A percentile compares a stretch with the other conserved stretches of the same genome.
Evolutionary conservation across 2,113 vertebrate species (phyloP).

Genomic region (Menidia beryllina): DNA sequence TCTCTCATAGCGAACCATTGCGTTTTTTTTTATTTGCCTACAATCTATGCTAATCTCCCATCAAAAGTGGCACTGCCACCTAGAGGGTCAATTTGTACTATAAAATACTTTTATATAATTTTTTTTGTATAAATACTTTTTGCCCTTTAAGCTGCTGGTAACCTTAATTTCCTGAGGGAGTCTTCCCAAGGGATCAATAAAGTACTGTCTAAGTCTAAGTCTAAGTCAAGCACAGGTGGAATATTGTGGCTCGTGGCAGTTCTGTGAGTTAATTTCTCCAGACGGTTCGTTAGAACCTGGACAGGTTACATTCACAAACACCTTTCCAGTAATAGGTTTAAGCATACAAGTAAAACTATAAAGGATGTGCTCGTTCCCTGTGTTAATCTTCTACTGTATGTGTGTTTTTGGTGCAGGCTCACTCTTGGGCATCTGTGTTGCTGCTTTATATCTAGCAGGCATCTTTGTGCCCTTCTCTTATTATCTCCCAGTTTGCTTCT

Average conservation of each 20-base stretch:
- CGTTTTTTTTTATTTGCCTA: too few relatives aligned
- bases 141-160: too few relatives aligned
- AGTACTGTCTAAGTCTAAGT: too few relatives aligned
- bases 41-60: too few relatives aligned
- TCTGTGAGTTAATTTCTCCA: conserved; percentile 67
- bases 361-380: conserved; percentile 12
- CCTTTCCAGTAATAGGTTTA: conserved; percentile 25
- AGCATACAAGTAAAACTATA: conserved; percentile 14
- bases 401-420: conserved; percentile 18
- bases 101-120: too few relatives aligned
- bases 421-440: not conserved
- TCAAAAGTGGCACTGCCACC: too few relatives aligned
- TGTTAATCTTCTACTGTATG: conserved; percentile 23
- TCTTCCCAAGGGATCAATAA: too few relatives aligned
- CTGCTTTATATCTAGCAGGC: conserved; percentile 46
- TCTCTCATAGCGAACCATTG: too few relatives aligned
- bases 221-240: conserved; percentile 63
- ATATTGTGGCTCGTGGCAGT: conserved; percentile 54
- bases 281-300: conserved; percentile 73
- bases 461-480: conserved; percentile 70
- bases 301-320: conserved; percentile 43
- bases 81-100: too few relatives aligned
- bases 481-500: conserved; percentile 66
- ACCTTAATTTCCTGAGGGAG: too few relatives aligned
- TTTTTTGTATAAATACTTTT: too few relatives aligned